These are phyloP conservation scores for Chrysemys picta DNA, from an alignment of 2,113 vertebrate species.

Conservation along the genomic window DNA sequence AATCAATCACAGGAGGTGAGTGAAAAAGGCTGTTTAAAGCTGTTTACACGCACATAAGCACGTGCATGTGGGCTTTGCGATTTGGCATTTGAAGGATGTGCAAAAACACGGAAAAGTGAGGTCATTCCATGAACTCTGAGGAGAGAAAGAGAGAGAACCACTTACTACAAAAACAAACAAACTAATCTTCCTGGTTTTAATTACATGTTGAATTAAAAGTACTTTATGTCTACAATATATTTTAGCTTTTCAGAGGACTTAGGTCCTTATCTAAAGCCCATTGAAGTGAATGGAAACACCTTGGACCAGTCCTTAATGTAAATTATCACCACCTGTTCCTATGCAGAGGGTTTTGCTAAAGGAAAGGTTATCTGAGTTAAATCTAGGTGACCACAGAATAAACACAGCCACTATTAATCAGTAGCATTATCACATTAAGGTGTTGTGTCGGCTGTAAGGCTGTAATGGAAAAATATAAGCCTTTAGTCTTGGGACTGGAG, in stretches of 20 bases:
- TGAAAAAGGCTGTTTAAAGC: neutral
- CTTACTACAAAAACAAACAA: neutral
- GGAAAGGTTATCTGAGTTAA: neutral
- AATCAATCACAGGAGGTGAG: slow-evolving; percentile 95
- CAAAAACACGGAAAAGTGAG: neutral
- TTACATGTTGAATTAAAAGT: slow-evolving; percentile 29
- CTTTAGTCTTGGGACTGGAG: neutral
- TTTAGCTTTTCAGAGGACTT: neutral
- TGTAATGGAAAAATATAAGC: neutral
- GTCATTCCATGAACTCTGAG: neutral
- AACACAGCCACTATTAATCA: neutral
- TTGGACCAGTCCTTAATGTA: neutral
- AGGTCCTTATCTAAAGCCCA: neutral
- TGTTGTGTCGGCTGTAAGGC: neutral
- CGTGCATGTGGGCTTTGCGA: neutral
- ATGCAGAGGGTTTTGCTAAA: neutral
- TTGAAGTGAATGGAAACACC: neutral
- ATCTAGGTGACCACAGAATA: neutral
- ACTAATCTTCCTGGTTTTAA: neutral
- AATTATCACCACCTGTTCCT: neutral
- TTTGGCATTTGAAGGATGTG: neutral
- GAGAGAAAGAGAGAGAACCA: neutral
- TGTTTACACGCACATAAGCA: neutral
- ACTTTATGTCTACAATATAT: neutral
- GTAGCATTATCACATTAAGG: neutral